Percentiles rank a stretch among this genome's conserved stretches.
Evolutionary conservation across 2,797 vertebrate genomes (phyloP).

Genomic region (Protosalanx chinensis): DNA sequence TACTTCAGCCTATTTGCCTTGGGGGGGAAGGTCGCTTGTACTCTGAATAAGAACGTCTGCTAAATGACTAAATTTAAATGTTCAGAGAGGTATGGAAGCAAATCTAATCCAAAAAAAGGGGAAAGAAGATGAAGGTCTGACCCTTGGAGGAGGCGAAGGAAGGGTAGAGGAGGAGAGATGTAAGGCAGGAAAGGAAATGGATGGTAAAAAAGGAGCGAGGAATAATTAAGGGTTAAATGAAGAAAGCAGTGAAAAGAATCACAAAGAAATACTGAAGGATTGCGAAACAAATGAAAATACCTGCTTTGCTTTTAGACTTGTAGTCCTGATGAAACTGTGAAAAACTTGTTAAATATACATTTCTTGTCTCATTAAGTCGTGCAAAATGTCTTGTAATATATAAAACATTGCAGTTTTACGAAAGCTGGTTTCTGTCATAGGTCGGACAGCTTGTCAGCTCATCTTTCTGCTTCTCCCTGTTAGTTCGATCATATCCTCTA

Average conservation of each 20-base stretch:
- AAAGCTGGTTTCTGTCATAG: background rate
- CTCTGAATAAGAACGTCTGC: no score
- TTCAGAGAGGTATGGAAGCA: background rate
- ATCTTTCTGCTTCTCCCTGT: background rate
- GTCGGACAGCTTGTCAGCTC: background rate
- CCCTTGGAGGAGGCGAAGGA: background rate
- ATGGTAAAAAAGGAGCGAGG: background rate
- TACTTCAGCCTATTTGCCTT: no score
- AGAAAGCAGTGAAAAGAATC: background rate
- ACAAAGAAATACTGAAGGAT: background rate
- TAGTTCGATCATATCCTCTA: background rate
- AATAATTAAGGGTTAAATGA: background rate
- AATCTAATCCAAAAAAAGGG: no score
- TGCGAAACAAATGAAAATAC: no score
- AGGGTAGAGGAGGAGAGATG: background rate
- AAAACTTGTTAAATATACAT: no score
- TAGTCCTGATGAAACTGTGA: no score
- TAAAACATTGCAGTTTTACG: background rate
- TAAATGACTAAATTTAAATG: no score
- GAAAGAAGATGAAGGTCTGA: no score
- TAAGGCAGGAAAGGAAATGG: background rate
- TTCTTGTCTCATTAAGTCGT: no score
- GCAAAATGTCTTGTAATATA: no score
- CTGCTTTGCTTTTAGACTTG: no score
- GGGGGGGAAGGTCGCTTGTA: no score